phyloP scores from a whole-genome alignment of 1,140 invertebrate genomes.

The Drosophila virilis region DNA sequence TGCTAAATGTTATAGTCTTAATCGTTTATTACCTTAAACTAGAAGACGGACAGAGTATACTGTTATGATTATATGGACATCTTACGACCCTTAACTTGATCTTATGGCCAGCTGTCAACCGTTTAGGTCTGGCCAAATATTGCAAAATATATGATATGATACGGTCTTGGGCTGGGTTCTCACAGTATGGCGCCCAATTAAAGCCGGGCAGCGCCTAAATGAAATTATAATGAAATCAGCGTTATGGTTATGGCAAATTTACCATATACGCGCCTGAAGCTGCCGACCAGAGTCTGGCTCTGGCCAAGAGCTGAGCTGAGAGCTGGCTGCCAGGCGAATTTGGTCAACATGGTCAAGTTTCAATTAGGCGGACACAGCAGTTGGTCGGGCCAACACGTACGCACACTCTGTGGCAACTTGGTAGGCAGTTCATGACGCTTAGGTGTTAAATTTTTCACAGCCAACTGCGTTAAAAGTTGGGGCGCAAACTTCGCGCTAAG shows the following conservation, averaged over 20 bases:
- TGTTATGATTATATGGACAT: not conserved
- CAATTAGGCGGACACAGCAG: conserved; percentile 65
- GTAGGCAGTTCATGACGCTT: conserved; percentile 43
- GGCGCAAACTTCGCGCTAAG: conserved; percentile 25
- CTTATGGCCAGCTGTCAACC: conserved; percentile 4
- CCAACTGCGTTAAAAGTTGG: conserved; percentile 36
- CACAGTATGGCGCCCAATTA: conserved; percentile 76
- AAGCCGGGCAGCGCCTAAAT: conserved; percentile 75
- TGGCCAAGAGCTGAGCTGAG: conserved; percentile 4
- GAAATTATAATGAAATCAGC: conserved; percentile 78
- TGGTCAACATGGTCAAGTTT: conserved; percentile 82
- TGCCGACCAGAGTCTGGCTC: conserved; percentile 11
- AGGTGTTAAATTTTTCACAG: conserved; percentile 65
- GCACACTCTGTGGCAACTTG: conserved; percentile 16
- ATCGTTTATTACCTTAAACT: too few relatives aligned
- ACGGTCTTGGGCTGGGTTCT: conserved; percentile 53
- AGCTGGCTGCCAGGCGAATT: conserved; percentile 54
- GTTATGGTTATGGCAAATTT: conserved; percentile 81
- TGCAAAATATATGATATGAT: not conserved
- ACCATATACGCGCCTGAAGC: conserved; percentile 61
- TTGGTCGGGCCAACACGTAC: conserved; percentile 31
- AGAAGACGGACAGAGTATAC: too few relatives aligned
- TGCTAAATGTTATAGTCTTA: not conserved
- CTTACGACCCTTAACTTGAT: conserved; percentile 10
- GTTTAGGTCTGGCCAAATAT: conserved; percentile 3